Base-by-base conservation (phyloP, 2,797 vertebrate genomes). In the Neoniphon sammara region DNA sequence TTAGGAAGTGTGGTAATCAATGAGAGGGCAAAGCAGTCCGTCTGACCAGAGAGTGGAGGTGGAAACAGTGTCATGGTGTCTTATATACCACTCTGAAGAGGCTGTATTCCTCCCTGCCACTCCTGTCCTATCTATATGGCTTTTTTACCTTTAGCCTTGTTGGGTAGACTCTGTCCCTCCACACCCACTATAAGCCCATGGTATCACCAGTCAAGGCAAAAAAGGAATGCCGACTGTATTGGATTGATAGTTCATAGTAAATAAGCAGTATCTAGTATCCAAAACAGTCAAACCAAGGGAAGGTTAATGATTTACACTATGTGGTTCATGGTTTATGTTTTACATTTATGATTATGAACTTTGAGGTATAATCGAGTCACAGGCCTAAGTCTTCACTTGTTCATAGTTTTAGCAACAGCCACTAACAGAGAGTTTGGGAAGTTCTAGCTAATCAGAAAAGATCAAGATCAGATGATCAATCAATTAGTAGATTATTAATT, bases 51-150 rank as follows among this genome's bases (percentile, higher is more conserved):
- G 70, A 88, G 86, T 84, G 67, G 34, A 76, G 36, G 59, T 64
- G 12, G 0, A 15, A 47, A 56, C 20, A 10, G 12, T 50, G 46
- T 59, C 44, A 14, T 11, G 1, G 17, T 53, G 52, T 84, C 82
- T 91, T 92, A 81, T 90, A 88, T 89, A 87, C 58, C 21, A 36
- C 34, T 46, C 53, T 56, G 75, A 70, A 63, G 11, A 66, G 42
- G 49, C 54, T 58, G 72, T 65, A 68, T 42, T 47, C 27, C 61
- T 46, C 57, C 61, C 44, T 80, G 77, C 64, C 86, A 86, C 91
- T 71, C 88, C 89, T 81, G 20, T 83, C 42, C 14, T 84, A 88
- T 87, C 86, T 88, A 59, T 79, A 80, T 73, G 23, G 66, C 72
- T 71, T 66, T 81, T 69, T 78, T 67, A 91, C 80, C 85, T 89